Conservation (phyloP, 2,888 invertebrate species). For the Uloborus plumipes region DNA sequence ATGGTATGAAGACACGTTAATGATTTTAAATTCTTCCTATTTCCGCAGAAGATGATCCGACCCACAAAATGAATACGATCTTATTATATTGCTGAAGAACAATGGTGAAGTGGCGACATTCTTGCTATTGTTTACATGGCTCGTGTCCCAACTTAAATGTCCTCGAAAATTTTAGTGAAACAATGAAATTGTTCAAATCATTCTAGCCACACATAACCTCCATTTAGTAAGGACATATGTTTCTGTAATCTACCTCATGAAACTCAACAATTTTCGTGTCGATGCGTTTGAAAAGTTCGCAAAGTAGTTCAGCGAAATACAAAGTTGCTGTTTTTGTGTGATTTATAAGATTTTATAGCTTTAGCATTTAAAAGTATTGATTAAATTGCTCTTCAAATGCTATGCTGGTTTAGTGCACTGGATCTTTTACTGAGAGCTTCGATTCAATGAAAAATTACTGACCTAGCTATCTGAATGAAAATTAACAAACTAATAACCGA, state of each 20-base stretch:
- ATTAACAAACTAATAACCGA: no score
- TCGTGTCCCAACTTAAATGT: conserved; percentile 40
- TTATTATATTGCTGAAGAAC: conserved; percentile 30
- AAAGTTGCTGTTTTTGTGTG: no score
- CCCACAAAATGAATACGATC: conserved; percentile 26
- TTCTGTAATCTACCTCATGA: conserved; percentile 31
- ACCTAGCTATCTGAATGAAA: no score
- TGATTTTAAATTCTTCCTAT: conserved; percentile 24
- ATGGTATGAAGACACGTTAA: conserved; percentile 17
- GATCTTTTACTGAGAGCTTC: no score
- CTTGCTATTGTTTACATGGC: conserved; percentile 30
- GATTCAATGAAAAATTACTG: no score
- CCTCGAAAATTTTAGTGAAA: conserved; percentile 46
- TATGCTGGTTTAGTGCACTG: no score
- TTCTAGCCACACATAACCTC: conserved; percentile 19
- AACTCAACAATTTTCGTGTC: background rate
- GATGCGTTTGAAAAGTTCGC: no score
- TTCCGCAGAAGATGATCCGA: conserved; percentile 22
- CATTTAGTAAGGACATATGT: conserved; percentile 32
- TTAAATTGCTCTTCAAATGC: no score
- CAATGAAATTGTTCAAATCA: conserved; percentile 47
- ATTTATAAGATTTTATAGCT: no score
- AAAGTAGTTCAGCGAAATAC: no score
- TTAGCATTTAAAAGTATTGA: no score
- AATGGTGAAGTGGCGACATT: conserved; percentile 45